phyloP scores from a whole-genome alignment of 2,113 vertebrate species.

The Apteryx owenii region DNA sequence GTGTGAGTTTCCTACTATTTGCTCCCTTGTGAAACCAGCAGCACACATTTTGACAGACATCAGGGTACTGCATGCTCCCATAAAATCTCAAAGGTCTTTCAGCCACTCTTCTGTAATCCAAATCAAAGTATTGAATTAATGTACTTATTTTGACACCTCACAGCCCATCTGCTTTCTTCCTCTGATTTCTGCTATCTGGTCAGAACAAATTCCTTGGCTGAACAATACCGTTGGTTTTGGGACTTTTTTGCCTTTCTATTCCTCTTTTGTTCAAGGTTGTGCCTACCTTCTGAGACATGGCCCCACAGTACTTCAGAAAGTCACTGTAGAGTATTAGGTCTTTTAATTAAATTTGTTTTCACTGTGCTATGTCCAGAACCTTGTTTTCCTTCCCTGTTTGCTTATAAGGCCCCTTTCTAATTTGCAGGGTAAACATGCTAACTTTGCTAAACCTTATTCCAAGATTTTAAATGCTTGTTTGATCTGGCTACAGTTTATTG shows the following conservation, averaged over 20 bases:
- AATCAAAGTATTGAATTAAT: background rate
- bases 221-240: background rate
- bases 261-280: background rate
- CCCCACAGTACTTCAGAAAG: background rate
- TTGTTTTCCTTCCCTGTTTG: background rate
- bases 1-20: background rate
- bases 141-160: constrained; percentile 17
- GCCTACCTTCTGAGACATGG: background rate
- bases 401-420: background rate
- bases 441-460: background rate
- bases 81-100: background rate
- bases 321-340: background rate
- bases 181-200: background rate
- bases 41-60: background rate
- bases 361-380: background rate
- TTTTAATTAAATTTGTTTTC: constrained; percentile 34
- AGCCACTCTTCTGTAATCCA: background rate
- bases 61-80: background rate
- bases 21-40: background rate
- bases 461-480: background rate
- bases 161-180: background rate
- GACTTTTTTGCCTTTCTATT: background rate
- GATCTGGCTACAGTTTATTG: background rate
- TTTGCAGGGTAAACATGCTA: background rate
- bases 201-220: background rate